Conservation (phyloP, 2,888 invertebrate genomes). For the Acrobasis consociella region DNA sequence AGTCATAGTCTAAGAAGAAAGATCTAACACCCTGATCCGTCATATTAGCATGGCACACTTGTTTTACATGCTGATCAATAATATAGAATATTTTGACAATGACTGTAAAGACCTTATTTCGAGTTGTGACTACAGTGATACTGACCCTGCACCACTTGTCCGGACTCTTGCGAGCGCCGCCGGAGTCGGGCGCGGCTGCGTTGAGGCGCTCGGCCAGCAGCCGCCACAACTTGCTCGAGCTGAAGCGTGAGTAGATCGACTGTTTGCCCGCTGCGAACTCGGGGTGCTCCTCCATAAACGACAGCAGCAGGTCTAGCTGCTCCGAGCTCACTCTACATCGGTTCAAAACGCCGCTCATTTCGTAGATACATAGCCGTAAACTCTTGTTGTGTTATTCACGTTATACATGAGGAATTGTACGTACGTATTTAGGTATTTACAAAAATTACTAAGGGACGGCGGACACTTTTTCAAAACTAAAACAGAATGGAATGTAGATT, state of each 20-base stretch:
- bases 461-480: background rate
- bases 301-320: slow-evolving; percentile 67
- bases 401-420: background rate
- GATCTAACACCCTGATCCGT: no score
- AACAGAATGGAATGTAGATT: no score
- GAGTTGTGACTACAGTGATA: slow-evolving; percentile 19
- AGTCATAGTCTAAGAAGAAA: no score
- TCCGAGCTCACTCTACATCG: slow-evolving; percentile 74
- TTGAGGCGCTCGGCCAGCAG: slow-evolving; percentile 71
- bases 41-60: no score
- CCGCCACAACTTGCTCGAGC: slow-evolving; percentile 74
- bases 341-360: slow-evolving; percentile 65
- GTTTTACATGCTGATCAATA: no score
- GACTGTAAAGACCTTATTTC: no score
- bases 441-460: background rate
- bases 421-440: background rate
- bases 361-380: slow-evolving; percentile 34
- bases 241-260: slow-evolving; percentile 72
- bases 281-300: slow-evolving; percentile 78
- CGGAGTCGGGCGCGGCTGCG: slow-evolving; percentile 68
- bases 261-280: slow-evolving; percentile 76
- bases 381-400: slow-evolving; percentile 1
- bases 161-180: slow-evolving; percentile 71
- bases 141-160: slow-evolving; percentile 77
- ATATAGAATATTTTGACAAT: no score